Percentiles rank a stretch among this genome's conserved stretches.
phyloP scores from a whole-genome alignment of 2,113 vertebrate genomes.

The Brachyhypopomus gauderio region DNA sequence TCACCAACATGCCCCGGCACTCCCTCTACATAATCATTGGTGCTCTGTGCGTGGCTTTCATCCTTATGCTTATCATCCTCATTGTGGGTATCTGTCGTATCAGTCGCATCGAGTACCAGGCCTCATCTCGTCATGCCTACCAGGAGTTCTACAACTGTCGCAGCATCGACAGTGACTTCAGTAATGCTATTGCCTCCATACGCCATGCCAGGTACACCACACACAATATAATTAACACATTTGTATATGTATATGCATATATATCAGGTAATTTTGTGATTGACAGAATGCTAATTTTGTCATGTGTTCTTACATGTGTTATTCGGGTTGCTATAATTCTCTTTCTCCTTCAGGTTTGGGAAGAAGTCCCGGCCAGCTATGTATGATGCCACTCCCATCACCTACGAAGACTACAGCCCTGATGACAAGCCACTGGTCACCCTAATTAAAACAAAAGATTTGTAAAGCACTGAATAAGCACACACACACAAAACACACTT shows the following conservation, averaged over 20 bases:
- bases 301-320: background rate
- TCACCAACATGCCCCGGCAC: conserved; percentile 95
- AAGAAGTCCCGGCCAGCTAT: conserved; percentile 96
- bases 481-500: no score
- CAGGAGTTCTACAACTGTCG: conserved; percentile 99
- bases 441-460: conserved; percentile 99
- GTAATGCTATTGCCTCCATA: conserved; percentile 92
- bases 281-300: background rate
- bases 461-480: conserved; percentile 76
- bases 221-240: background rate
- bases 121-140: conserved; percentile 92
- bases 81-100: conserved; percentile 98
- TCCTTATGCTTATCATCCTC: conserved; percentile 97
- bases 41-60: conserved; percentile 92
- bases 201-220: conserved; percentile 88
- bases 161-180: conserved; percentile 98
- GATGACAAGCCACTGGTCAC: conserved; percentile 98
- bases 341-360: conserved; percentile 83
- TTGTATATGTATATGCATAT: background rate
- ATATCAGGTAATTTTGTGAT: no score
- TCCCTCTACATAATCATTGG: conserved; percentile 98
- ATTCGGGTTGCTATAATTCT: background rate
- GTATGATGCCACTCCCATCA: conserved; percentile 95
- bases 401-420: conserved; percentile 96
- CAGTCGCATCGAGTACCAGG: conserved; percentile 98